Evolutionary conservation across 1,140 invertebrate genomes (phyloP).

Genomic region (Drosophila ambigua): DNA sequence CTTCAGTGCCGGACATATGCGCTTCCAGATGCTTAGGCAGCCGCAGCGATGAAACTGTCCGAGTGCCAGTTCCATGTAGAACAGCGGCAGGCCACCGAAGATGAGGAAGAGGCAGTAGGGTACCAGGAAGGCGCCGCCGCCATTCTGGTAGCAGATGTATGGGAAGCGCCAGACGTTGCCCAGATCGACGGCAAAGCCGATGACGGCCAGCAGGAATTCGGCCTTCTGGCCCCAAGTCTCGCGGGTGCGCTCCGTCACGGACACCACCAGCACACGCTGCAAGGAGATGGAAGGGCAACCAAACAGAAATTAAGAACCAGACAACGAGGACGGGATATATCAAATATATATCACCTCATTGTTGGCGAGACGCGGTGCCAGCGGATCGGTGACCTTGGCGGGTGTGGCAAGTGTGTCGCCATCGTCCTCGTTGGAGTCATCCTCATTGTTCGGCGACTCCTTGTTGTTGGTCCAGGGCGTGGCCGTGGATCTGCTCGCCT

Average conservation of each 20-base stretch:
- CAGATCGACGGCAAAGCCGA: slow-evolving; percentile 94
- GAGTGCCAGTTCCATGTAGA: slow-evolving; percentile 96
- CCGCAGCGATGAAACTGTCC: slow-evolving; percentile 97
- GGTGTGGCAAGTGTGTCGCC: slow-evolving; percentile 68
- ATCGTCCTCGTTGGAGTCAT: slow-evolving; percentile 78
- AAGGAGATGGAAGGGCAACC: not conserved
- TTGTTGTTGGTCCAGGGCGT: slow-evolving; percentile 78
- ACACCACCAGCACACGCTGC: slow-evolving; percentile 86
- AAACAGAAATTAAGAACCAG: too few relatives aligned
- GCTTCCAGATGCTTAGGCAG: slow-evolving; percentile 96
- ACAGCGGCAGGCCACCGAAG: slow-evolving; percentile 95
- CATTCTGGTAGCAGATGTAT: slow-evolving; percentile 92
- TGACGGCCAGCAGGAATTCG: slow-evolving; percentile 93
- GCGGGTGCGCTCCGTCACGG: slow-evolving; percentile 86
- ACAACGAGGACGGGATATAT: not conserved
- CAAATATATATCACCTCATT: slow-evolving; percentile 61
- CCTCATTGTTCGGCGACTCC: slow-evolving; percentile 75
- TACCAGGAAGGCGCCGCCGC: slow-evolving; percentile 95
- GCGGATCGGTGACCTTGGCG: slow-evolving; percentile 79
- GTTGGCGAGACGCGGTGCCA: slow-evolving; percentile 71
- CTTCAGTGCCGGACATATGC: slow-evolving; percentile 98
- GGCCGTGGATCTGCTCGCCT: slow-evolving; percentile 28
- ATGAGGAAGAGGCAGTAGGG: slow-evolving; percentile 96
- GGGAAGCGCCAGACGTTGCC: slow-evolving; percentile 93
- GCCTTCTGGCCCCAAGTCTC: slow-evolving; percentile 94